Conservation (phyloP, 2,888 invertebrate species). For the Spodoptera littoralis region DNA sequence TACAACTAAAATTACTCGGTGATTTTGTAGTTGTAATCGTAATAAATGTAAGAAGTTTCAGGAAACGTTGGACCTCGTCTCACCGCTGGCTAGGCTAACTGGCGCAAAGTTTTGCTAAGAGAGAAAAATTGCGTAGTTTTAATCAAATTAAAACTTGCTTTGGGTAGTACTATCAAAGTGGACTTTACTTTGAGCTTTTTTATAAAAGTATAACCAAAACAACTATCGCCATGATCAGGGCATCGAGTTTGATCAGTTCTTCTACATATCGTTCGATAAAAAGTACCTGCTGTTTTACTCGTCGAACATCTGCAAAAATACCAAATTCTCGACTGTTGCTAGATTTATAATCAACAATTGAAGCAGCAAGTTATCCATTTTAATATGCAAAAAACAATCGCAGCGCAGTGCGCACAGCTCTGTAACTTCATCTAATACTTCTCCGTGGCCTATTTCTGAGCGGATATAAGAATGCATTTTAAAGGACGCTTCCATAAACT, state of each 20-base stretch:
- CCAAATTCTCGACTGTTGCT: slow-evolving; percentile 40
- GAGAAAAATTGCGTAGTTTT: slow-evolving; percentile 53
- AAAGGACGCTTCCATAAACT: slow-evolving; percentile 49
- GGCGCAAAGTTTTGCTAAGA: slow-evolving; percentile 44
- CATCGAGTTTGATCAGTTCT: neutral
- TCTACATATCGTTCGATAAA: no score
- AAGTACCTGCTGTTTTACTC: neutral
- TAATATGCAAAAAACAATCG: slow-evolving; percentile 49
- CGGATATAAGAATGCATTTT: slow-evolving; percentile 50
- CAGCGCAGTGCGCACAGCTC: slow-evolving; percentile 31
- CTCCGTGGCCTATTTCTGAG: slow-evolving; percentile 49
- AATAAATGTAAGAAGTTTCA: slow-evolving; percentile 47
- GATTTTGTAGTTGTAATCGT: slow-evolving; percentile 44
- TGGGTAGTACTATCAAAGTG: slow-evolving; percentile 27
- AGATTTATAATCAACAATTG: slow-evolving; percentile 53
- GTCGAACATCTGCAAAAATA: slow-evolving; percentile 14
- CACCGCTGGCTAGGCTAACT: slow-evolving; percentile 30
- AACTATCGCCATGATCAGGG: slow-evolving; percentile 8
- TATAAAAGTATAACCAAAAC: slow-evolving; percentile 1
- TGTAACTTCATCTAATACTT: slow-evolving; percentile 42
- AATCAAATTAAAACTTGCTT: slow-evolving; percentile 55
- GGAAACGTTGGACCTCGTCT: slow-evolving; percentile 31
- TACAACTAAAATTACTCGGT: slow-evolving; percentile 13
- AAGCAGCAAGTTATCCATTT: slow-evolving; percentile 35
- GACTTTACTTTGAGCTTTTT: slow-evolving; percentile 9